Evolutionary conservation across 2,888 invertebrate species (phyloP).

Genomic region (Hyposoter didymator): DNA sequence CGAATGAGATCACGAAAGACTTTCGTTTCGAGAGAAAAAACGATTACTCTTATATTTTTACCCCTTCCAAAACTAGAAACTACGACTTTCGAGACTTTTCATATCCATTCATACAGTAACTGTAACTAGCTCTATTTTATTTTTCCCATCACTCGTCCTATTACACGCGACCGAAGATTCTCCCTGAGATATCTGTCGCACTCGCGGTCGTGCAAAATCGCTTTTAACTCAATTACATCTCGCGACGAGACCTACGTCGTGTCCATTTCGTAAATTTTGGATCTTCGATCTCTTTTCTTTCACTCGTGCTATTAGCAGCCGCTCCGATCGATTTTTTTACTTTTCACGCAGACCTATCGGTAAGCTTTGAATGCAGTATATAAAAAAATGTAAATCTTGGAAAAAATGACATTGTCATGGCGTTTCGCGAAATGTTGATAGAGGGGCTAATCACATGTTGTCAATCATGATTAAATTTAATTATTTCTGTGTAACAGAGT

Average conservation of each 20-base stretch:
- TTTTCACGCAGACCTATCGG: neutral
- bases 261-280: constrained; percentile 12
- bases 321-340: neutral
- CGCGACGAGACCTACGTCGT: constrained; percentile 6
- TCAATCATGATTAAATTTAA: neutral
- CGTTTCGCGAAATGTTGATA: neutral
- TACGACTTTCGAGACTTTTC: constrained; percentile 13
- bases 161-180: constrained; percentile 18
- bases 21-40: constrained; percentile 38
- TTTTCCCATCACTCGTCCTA: constrained; percentile 8
- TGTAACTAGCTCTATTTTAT: constrained; percentile 3
- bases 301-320: neutral
- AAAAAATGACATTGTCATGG: neutral
- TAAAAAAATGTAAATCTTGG: neutral
- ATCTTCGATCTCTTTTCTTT: constrained; percentile 16
- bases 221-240: constrained; percentile 32
- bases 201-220: constrained; percentile 2
- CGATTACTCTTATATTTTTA: neutral
- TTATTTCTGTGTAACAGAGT: neutral
- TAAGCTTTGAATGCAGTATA: neutral
- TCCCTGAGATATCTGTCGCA: neutral
- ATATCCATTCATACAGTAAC: constrained; percentile 18
- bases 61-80: neutral
- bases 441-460: neutral
- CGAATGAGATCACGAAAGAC: constrained; percentile 28